A percentile compares a stretch with the other conserved stretches of the same genome.
Evolutionary conservation across 2,113 vertebrate species (phyloP).

Genomic region (Brachirus orientalis): DNA sequence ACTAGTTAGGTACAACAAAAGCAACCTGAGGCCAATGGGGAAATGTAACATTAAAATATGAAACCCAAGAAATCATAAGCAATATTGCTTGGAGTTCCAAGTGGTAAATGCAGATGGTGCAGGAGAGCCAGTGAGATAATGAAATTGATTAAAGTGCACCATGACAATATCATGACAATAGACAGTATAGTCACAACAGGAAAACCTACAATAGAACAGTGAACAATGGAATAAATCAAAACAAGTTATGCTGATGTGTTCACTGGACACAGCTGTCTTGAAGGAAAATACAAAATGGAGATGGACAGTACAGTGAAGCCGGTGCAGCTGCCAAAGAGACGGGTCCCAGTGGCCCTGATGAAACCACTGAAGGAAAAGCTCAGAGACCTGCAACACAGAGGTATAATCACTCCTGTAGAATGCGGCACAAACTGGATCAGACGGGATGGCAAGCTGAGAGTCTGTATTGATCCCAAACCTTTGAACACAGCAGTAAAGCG

Average conservation of each 20-base stretch:
- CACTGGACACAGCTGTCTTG: slow-evolving; percentile 2
- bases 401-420: too few species aligned
- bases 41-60: slow-evolving; percentile 33
- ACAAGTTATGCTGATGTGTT: slow-evolving; percentile 26
- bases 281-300: slow-evolving; percentile 1
- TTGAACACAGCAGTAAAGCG: slow-evolving; percentile 27
- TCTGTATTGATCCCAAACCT: too few species aligned
- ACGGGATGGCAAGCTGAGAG: too few species aligned
- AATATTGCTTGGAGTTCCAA: slow-evolving; percentile 36
- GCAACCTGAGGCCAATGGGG: slow-evolving; percentile 1
- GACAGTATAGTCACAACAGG: slow-evolving; percentile 11
- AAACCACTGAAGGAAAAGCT: slow-evolving; percentile 9
- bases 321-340: slow-evolving; percentile 1
- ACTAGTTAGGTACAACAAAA: slow-evolving; percentile 35
- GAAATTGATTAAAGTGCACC: slow-evolving; percentile 35
- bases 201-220: not conserved
- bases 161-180: slow-evolving; percentile 29
- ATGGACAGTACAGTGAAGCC: not conserved
- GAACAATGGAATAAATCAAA: slow-evolving; percentile 24
- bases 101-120: slow-evolving; percentile 7
- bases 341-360: not conserved
- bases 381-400: too few species aligned
- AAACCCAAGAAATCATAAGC: slow-evolving; percentile 35
- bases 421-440: too few species aligned
- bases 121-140: slow-evolving; percentile 26